A percentile compares a stretch with the other conserved stretches of the same genome.
These are phyloP conservation scores for Endotricha flammealis DNA, from an alignment of 2,888 invertebrate genomes.

Conservation along the genomic window DNA sequence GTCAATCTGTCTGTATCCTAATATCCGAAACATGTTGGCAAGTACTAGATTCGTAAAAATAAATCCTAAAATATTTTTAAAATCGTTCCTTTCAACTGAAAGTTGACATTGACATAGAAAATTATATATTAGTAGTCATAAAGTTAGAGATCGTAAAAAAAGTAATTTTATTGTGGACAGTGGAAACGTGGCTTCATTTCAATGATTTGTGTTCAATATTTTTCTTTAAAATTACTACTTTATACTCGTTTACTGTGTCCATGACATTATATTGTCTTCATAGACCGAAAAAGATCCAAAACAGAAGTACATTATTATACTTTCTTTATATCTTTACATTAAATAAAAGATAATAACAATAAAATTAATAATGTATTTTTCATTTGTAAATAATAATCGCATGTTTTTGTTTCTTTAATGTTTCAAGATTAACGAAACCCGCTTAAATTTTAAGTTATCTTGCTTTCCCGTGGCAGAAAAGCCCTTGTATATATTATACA, in stretches of 20 bases:
- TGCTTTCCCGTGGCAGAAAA: too few species aligned
- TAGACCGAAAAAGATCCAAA: background rate
- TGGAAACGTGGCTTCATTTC: background rate
- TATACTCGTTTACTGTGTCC: background rate
- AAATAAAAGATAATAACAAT: too few species aligned
- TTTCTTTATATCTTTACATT: background rate
- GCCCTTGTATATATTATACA: too few species aligned
- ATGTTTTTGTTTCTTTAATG: too few species aligned
- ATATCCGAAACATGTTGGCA: too few species aligned
- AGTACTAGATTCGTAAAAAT: too few species aligned
- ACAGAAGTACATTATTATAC: background rate
- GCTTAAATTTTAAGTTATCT: too few species aligned
- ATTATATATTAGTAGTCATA: constrained; percentile 7
- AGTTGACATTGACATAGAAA: constrained; percentile 4
- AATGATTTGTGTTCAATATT: background rate
- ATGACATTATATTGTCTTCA: too few species aligned
- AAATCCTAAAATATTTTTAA: background rate
- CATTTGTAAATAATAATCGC: too few species aligned
- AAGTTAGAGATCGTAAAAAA: constrained; percentile 4
- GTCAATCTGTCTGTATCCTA: too few species aligned
- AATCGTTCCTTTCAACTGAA: constrained; percentile 2
- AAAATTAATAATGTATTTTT: too few species aligned
- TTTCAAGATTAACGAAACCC: too few species aligned
- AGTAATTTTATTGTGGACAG: background rate
- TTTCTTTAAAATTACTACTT: background rate